Evolutionary conservation across 1,140 invertebrate genomes (phyloP).

Genomic region (Colletes gigas): DNA sequence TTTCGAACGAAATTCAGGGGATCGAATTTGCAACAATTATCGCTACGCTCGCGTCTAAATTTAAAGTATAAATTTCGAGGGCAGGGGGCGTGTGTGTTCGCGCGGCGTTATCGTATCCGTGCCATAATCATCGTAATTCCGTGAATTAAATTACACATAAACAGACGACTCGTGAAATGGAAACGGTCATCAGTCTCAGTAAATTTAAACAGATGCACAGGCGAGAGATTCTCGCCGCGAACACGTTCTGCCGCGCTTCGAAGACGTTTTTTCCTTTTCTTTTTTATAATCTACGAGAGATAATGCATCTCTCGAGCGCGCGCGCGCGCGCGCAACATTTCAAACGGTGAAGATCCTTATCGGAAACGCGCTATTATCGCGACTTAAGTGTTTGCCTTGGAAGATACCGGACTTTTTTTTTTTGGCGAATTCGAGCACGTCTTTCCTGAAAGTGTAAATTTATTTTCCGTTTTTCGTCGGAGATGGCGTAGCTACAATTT

Average conservation of each 20-base stretch:
- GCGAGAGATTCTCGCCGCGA: not conserved
- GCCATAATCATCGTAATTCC: not conserved
- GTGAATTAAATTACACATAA: constrained; percentile 7
- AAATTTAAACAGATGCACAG: constrained; percentile 42
- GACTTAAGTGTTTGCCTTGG: constrained; percentile 42
- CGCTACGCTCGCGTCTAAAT: not conserved
- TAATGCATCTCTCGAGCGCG: constrained; percentile 40
- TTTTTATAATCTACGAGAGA: constrained; percentile 21
- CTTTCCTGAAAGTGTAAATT: not conserved
- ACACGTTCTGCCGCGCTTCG: not conserved
- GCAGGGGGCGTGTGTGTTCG: no score
- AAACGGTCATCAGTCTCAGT: not conserved
- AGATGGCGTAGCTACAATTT: not conserved
- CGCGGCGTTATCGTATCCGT: not conserved
- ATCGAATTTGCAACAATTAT: not conserved
- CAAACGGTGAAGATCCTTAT: constrained; percentile 49
- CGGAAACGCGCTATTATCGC: constrained; percentile 50
- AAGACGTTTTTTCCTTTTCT: not conserved
- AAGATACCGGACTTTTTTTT: constrained; percentile 27
- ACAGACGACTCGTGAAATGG: not conserved
- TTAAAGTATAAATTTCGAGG: not conserved
- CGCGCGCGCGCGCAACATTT: constrained; percentile 29
- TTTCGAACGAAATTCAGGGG: not conserved
- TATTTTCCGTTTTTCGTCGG: not conserved
- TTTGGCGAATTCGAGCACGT: not conserved